Evolutionary conservation across 2,888 invertebrate species (phyloP).

Genomic region (Patella ulyssiponensis): DNA sequence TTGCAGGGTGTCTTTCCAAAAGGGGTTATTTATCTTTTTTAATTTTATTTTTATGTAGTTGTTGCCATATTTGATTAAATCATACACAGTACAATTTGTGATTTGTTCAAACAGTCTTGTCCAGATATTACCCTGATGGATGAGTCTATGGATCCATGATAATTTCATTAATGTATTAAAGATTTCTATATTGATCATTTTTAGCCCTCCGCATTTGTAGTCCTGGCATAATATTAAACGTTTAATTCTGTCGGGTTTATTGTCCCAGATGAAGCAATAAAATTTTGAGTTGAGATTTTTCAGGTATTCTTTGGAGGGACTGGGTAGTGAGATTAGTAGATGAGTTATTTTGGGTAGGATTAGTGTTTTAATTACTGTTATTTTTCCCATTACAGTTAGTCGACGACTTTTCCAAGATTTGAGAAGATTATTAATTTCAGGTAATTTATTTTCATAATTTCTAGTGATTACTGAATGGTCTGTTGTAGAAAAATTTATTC

Average conservation of each 20-base stretch:
- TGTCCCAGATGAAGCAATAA: not conserved
- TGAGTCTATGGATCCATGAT: not conserved
- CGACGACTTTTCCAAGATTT: not conserved
- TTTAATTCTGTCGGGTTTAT: not conserved
- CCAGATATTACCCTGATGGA: not conserved
- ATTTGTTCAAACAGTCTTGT: not conserved
- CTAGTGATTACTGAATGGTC: not conserved
- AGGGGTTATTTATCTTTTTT: not conserved
- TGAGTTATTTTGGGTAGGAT: constrained; percentile 4
- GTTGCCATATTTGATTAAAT: not conserved
- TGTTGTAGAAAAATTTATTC: constrained; percentile 15
- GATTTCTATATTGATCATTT: not conserved
- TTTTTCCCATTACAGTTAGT: not conserved
- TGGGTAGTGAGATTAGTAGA: not conserved
- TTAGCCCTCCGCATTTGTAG: not conserved
- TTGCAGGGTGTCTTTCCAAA: not conserved
- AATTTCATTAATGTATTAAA: constrained; percentile 2
- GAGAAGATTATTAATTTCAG: not conserved
- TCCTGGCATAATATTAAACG: not conserved
- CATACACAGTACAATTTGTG: not conserved
- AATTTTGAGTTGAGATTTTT: not conserved
- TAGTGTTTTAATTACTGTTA: not conserved
- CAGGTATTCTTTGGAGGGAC: not conserved
- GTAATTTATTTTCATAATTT: constrained; percentile 1
- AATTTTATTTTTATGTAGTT: not conserved